Evolutionary conservation across 2,888 invertebrate species (phyloP).

Genomic region (Drosophila phalerata): DNA sequence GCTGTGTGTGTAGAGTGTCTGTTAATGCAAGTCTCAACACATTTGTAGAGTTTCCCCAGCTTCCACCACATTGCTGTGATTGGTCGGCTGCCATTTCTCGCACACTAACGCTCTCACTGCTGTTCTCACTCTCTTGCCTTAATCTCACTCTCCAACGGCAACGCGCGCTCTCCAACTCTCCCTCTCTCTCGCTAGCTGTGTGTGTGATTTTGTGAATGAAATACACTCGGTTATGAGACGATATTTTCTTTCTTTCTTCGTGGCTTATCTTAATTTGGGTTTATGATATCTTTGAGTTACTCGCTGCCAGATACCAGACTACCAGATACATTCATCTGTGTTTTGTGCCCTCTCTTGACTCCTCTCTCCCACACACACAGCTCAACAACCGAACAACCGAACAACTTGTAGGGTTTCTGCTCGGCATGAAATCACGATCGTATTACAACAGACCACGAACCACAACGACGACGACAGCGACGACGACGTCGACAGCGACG

Average conservation of each 20-base stretch:
- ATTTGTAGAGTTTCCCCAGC: slow-evolving; percentile 59
- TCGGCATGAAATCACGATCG: slow-evolving; percentile 72
- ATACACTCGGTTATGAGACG: slow-evolving; percentile 27
- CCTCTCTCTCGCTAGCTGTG: not conserved
- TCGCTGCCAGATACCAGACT: slow-evolving; percentile 15
- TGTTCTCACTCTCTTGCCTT: slow-evolving; percentile 12
- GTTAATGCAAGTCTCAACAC: slow-evolving; percentile 6
- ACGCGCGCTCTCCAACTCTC: not conserved
- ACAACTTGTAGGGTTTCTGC: slow-evolving; percentile 68
- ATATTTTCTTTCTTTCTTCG: slow-evolving; percentile 55
- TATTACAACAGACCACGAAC: slow-evolving; percentile 65
- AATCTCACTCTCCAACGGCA: slow-evolving; percentile 16
- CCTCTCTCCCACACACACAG: slow-evolving; percentile 44
- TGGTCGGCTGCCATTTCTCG: slow-evolving; percentile 57
- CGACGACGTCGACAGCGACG: slow-evolving; percentile 9
- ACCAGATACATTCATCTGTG: slow-evolving; percentile 32
- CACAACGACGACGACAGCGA: slow-evolving; percentile 33
- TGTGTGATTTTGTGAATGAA: slow-evolving; percentile 72
- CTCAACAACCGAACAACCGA: not conserved
- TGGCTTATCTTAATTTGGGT: slow-evolving; percentile 75
- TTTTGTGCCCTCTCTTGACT: slow-evolving; percentile 46
- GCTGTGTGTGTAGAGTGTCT: slow-evolving; percentile 25
- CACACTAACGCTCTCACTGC: slow-evolving; percentile 5
- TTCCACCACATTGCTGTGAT: slow-evolving; percentile 36
- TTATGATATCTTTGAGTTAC: slow-evolving; percentile 70